Conservation (phyloP, 2,888 invertebrate genomes). For the Plutella xylostella region DNA sequence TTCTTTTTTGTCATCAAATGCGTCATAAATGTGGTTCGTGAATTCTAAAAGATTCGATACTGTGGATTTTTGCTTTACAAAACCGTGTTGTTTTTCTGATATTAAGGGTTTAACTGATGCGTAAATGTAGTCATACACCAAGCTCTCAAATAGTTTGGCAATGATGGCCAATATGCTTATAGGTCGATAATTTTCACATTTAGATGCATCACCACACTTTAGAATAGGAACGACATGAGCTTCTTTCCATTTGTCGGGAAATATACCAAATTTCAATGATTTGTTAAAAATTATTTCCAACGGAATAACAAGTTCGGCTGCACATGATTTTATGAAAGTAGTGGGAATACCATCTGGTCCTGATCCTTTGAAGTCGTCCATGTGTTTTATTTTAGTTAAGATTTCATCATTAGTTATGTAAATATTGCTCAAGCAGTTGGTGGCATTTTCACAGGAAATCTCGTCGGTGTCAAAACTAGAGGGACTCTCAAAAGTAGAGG, state of each 20-base stretch:
- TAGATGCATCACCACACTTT: constrained; percentile 9
- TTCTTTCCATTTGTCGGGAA: constrained; percentile 12
- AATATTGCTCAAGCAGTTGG: no score
- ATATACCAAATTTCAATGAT: constrained; percentile 10
- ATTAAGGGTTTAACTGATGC: not conserved
- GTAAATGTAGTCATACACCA: constrained; percentile 7
- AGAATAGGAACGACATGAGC: constrained; percentile 12
- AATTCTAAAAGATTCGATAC: not conserved
- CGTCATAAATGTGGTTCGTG: not conserved
- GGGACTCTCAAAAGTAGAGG: no score
- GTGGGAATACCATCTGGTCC: not conserved
- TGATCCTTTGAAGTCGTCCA: not conserved
- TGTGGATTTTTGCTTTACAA: not conserved
- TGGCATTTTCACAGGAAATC: no score
- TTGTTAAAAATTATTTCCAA: constrained; percentile 9
- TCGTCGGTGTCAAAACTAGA: no score
- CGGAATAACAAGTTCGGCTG: not conserved
- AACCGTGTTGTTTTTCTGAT: not conserved
- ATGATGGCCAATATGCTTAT: constrained; percentile 13
- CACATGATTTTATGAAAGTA: not conserved
- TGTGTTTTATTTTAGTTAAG: not conserved
- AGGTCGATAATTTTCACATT: constrained; percentile 13
- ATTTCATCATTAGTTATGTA: not conserved
- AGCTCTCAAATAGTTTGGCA: constrained; percentile 12
- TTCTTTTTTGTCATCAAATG: not conserved